Evolutionary conservation across 1,140 invertebrate species (phyloP), one percentile per base, ranked within the genome.

Genomic region (Hycleus phaleratus): DNA sequence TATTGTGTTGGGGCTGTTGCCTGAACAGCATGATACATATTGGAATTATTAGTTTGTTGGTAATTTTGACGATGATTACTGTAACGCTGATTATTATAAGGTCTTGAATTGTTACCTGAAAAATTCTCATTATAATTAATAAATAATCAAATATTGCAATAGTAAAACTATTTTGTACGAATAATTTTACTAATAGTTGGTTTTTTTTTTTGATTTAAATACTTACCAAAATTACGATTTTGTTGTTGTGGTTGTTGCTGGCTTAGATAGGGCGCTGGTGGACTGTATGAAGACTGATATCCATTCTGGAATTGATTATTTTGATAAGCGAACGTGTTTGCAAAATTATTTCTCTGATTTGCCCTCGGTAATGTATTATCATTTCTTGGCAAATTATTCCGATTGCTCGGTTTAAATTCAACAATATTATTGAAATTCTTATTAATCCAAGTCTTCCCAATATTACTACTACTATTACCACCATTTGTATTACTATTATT

Each of bases 1-100:
- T 71, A 72, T 45, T 75, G 79, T 0, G 75, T 77, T 3, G 79
- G 78, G 1, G 78, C 75, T 61, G 79, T 75, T 2, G 76, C 74
- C 1, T 78, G 75, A 61, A 79, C 76, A 2, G 75, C 74, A 49
- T 61, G 59, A 50, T 79, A 81, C 60, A 81, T 74, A 52, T 74
- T 71, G 49, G 78, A 76, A 1, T 71, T 73, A 18, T 70, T 75
- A 26, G 75, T 4, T 67, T 71, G 54, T 56, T 71, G 60, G 59
- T 71, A 64, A 61, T 71, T 54, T 66, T 73, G 70, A 9, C 70
- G 69, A 18, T 68, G 74, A 8, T 64, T 66, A 57, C 62, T 71
- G 65, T 65, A 74, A 49, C 71, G 68, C 60, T 67, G 71, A 60
- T 63, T 71, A 59, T 63, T 70, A 58, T 68, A 73, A 46, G 53